Conservation (phyloP, 2,888 invertebrate species). For the Synergus umbraculus region DNA sequence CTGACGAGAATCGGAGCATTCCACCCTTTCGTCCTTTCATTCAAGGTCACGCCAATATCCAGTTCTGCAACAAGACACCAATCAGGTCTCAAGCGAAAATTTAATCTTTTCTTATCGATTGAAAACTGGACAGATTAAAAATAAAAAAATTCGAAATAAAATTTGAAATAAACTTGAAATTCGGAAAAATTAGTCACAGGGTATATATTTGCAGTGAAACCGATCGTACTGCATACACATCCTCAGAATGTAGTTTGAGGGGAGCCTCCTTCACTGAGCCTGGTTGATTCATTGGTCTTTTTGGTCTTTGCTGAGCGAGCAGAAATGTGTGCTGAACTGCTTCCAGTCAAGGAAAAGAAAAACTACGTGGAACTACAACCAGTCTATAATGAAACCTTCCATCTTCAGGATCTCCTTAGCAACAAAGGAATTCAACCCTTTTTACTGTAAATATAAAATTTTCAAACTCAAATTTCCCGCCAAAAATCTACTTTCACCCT, state of each 20-base stretch:
- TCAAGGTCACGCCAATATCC: conserved; percentile 41
- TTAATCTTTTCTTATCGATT: not conserved
- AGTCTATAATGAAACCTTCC: not conserved
- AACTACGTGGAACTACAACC: conserved; percentile 22
- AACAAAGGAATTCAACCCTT: not conserved
- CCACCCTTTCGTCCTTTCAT: conserved; percentile 38
- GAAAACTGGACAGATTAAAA: too few species aligned
- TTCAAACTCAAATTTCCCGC: not conserved
- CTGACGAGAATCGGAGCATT: conserved; percentile 38
- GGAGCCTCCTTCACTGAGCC: conserved; percentile 17
- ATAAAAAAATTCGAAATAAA: too few species aligned
- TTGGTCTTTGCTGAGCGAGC: conserved; percentile 15
- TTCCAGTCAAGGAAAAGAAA: conserved; percentile 1
- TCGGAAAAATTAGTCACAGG: not conserved
- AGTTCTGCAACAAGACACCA: conserved; percentile 35
- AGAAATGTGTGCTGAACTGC: not conserved
- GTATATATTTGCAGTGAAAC: conserved; percentile 22
- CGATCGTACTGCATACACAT: conserved; percentile 21
- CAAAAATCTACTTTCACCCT: not conserved
- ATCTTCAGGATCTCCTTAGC: too few species aligned
- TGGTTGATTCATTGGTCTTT: conserved; percentile 37
- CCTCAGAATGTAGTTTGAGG: conserved; percentile 37
- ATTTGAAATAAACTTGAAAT: not conserved
- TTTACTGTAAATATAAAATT: not conserved
- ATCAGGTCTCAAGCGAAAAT: conserved; percentile 26